phyloP scores from a whole-genome alignment of 2,113 vertebrate species.

The Sinocyclocheilus anshuiensis region DNA sequence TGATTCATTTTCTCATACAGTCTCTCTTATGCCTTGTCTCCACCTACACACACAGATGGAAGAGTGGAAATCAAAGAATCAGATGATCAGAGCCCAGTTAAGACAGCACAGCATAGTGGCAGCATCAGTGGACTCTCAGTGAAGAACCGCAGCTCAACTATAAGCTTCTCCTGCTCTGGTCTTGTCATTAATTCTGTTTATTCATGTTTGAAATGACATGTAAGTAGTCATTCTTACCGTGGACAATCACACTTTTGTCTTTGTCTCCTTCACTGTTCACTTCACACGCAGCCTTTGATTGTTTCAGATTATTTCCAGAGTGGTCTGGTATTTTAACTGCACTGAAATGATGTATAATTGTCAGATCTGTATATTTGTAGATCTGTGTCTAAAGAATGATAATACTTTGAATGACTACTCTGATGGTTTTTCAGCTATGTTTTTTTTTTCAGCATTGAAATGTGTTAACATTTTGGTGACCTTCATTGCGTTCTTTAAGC shows the following conservation, averaged over 20 bases:
- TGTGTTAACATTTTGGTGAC: neutral
- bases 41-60: constrained; percentile 70
- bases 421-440: neutral
- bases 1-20: neutral
- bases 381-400: constrained; percentile 16
- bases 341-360: constrained; percentile 21
- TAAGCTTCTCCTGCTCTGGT: neutral
- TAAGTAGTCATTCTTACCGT: neutral
- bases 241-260: neutral
- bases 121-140: constrained; percentile 77
- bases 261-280: neutral
- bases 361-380: constrained; percentile 15
- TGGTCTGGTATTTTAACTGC: constrained; percentile 32
- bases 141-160: constrained; percentile 42
- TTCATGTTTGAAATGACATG: neutral
- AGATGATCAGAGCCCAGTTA: constrained; percentile 77
- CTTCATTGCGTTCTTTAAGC: neutral
- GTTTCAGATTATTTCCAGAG: constrained; percentile 2
- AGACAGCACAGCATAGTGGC: constrained; percentile 80
- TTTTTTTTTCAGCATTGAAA: neutral
- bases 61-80: constrained; percentile 83
- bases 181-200: constrained; percentile 5
- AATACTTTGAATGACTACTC: constrained; percentile 11
- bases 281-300: constrained; percentile 7
- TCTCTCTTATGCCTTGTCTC: neutral